Conservation (phyloP, 2,797 vertebrate genomes). For the Notolabrus celidotus region DNA sequence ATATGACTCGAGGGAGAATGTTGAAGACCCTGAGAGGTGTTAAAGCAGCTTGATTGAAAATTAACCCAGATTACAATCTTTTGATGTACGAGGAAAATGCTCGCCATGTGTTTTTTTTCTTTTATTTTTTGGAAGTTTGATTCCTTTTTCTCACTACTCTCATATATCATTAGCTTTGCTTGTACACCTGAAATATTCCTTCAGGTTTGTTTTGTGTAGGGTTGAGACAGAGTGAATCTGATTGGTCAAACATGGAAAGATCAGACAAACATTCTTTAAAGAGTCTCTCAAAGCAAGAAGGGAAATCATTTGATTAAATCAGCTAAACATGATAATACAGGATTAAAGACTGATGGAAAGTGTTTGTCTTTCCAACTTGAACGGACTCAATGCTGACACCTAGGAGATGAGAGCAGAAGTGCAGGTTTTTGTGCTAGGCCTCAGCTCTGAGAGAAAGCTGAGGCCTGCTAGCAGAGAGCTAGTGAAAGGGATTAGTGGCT, state of each 20-base stretch:
- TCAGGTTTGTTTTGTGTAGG: not conserved
- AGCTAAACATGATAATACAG: slow-evolving; percentile 19
- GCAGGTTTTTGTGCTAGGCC: slow-evolving; percentile 38
- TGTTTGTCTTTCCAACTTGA: slow-evolving; percentile 25
- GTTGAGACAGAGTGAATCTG: not conserved
- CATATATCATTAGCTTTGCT: not conserved
- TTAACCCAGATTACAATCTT: not conserved
- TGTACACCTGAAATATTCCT: not conserved
- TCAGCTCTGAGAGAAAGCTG: slow-evolving; percentile 24
- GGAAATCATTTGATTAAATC: slow-evolving; percentile 49
- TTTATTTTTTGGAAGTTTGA: not conserved
- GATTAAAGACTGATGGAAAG: slow-evolving; percentile 7
- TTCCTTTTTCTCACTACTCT: too few relatives aligned
- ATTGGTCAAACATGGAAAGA: slow-evolving; percentile 2
- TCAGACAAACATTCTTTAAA: slow-evolving; percentile 20
- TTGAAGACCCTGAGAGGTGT: slow-evolving; percentile 1
- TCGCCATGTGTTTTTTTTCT: too few relatives aligned
- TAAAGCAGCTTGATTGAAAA: not conserved
- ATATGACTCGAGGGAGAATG: not conserved
- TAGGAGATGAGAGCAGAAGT: slow-evolving; percentile 49
- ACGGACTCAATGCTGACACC: slow-evolving; percentile 62
- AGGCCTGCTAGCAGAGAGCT: slow-evolving; percentile 49
- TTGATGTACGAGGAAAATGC: not conserved
- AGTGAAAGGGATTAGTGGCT: slow-evolving; percentile 52
- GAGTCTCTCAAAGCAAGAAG: slow-evolving; percentile 10